These are phyloP conservation scores for Eilema caniola DNA, from an alignment of 2,888 invertebrate genomes.

Conservation along the genomic window DNA sequence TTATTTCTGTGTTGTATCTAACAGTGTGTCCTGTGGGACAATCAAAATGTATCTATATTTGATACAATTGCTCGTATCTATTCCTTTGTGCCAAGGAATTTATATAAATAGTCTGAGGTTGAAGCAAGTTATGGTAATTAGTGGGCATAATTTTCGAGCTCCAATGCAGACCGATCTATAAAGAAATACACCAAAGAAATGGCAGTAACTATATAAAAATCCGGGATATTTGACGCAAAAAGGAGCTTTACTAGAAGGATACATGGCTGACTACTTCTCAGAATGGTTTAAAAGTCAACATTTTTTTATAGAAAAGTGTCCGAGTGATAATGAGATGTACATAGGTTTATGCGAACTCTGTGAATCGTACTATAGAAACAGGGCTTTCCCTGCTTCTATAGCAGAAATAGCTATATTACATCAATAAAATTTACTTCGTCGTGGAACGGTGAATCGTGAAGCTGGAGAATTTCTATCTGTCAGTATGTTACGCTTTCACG, in stretches of 20 bases:
- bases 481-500: too few relatives aligned
- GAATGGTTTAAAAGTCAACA: conserved; percentile 37
- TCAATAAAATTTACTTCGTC: too few relatives aligned
- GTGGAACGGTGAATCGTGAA: too few relatives aligned
- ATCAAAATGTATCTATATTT: background rate
- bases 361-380: conserved; percentile 16
- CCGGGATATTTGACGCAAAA: conserved; percentile 30
- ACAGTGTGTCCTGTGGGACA: too few relatives aligned
- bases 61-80: conserved; percentile 16
- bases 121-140: conserved; percentile 42
- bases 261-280: conserved; percentile 41
- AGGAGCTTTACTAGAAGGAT: conserved; percentile 34
- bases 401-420: too few relatives aligned
- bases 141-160: conserved; percentile 40
- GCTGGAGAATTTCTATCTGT: too few relatives aligned
- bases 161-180: conserved; percentile 8
- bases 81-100: conserved; percentile 15
- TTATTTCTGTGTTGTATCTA: too few relatives aligned
- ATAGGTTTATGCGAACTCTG: conserved; percentile 20
- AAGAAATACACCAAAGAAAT: conserved; percentile 28
- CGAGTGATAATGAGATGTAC: conserved; percentile 28
- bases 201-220: conserved; percentile 13
- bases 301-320: conserved; percentile 33
- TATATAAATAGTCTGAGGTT: conserved; percentile 18
- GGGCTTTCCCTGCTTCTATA: too few relatives aligned